A percentile compares a stretch with the other conserved stretches of the same genome.
phyloP scores from a whole-genome alignment of 2,797 vertebrate species.

The Sparidentex hasta region DNA sequence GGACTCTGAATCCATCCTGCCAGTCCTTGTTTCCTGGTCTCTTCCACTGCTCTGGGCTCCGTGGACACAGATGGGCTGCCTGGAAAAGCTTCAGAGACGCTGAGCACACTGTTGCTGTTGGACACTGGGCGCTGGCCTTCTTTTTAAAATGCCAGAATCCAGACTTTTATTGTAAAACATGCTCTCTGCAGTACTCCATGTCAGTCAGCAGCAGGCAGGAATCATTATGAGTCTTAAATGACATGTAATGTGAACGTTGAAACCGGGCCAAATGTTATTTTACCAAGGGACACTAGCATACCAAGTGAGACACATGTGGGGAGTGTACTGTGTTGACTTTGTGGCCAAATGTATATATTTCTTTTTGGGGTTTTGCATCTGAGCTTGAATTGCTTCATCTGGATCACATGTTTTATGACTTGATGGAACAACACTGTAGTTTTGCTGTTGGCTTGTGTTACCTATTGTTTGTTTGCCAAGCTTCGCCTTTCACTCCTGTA shows the following conservation, averaged over 20 bases:
- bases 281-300: constrained; percentile 42
- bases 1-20: constrained; percentile 67
- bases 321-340: constrained; percentile 55
- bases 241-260: constrained; percentile 54
- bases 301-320: constrained; percentile 52
- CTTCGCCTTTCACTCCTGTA: constrained; percentile 52
- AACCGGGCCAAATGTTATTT: constrained; percentile 57
- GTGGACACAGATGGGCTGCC: constrained; percentile 67
- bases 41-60: constrained; percentile 56
- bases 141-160: constrained; percentile 66
- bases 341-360: constrained; percentile 55
- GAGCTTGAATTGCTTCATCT: constrained; percentile 59
- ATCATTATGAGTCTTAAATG: constrained; percentile 42
- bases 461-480: constrained; percentile 80
- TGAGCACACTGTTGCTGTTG: constrained; percentile 79
- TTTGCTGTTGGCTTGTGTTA: constrained; percentile 65
- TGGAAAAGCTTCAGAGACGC: constrained; percentile 73
- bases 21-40: constrained; percentile 79
- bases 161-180: constrained; percentile 79
- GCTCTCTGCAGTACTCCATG: constrained; percentile 45
- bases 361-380: constrained; percentile 49
- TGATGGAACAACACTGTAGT: constrained; percentile 69
- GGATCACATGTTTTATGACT: constrained; percentile 61
- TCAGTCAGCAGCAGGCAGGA: constrained; percentile 65
- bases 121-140: constrained; percentile 46